phyloP scores from a whole-genome alignment of 2,113 vertebrate genomes.

The Halichoeres trimaculatus region DNA sequence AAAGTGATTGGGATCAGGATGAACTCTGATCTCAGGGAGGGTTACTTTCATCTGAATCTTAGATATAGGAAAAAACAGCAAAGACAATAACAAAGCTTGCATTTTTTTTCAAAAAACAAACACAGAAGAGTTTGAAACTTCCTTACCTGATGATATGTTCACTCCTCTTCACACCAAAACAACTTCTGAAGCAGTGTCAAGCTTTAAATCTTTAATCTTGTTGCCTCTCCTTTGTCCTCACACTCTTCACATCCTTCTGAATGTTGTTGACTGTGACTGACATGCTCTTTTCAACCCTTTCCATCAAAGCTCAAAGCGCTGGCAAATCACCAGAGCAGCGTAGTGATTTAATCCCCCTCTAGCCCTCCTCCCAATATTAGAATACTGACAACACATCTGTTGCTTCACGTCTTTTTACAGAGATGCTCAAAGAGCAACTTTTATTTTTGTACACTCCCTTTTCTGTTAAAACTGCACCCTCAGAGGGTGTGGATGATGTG shows the following conservation, averaged over 20 bases:
- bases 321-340: conserved; percentile 80
- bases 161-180: conserved; percentile 5
- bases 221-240: conserved; percentile 37
- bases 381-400: conserved; percentile 77
- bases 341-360: conserved; percentile 77
- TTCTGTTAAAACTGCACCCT: not conserved
- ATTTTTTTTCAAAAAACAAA: no score
- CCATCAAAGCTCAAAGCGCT: conserved; percentile 73
- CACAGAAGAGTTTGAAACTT: not conserved
- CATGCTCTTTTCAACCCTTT: conserved; percentile 46
- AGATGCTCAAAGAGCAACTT: conserved; percentile 16
- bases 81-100: no score
- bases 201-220: conserved; percentile 8
- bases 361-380: conserved; percentile 62
- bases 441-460: not conserved
- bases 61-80: no score
- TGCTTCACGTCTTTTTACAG: conserved; percentile 42
- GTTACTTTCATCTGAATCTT: no score
- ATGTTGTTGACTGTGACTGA: conserved; percentile 39
- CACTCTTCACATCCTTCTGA: conserved; percentile 38
- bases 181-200: conserved; percentile 13
- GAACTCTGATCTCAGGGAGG: no score
- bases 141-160: conserved; percentile 64
- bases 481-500: not conserved
- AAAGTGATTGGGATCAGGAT: no score